Percentiles rank a stretch among this genome's conserved stretches.
Evolutionary conservation across 2,113 vertebrate genomes (phyloP).

Genomic region (Mormoops blainvillei): DNA sequence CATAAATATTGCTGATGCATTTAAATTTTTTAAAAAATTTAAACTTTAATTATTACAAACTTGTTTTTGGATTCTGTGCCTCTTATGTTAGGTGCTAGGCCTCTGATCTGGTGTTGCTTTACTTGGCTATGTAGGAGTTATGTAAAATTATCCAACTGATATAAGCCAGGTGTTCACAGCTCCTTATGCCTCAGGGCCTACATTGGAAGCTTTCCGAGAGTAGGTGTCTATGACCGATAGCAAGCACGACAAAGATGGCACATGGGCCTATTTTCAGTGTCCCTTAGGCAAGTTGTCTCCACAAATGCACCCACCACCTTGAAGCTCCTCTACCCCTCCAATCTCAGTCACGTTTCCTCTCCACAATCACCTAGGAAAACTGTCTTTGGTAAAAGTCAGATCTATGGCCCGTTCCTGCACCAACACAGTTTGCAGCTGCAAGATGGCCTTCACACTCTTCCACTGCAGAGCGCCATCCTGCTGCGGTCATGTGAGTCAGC

Average conservation of each 20-base stretch:
- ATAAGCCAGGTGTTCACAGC: constrained; percentile 31
- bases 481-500: background rate
- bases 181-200: background rate
- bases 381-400: background rate
- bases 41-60: background rate
- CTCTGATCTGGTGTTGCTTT: background rate
- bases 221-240: background rate
- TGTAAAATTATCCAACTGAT: background rate
- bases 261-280: background rate
- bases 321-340: background rate
- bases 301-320: background rate
- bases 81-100: background rate
- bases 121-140: constrained; percentile 6
- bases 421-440: accelerated
- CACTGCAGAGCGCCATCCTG: accelerated
- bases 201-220: background rate
- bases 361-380: background rate
- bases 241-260: background rate
- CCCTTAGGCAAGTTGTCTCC: background rate
- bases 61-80: background rate
- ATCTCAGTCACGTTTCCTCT: background rate
- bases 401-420: background rate
- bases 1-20: background rate
- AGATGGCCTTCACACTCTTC: accelerated
- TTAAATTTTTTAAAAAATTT: background rate